These are phyloP conservation scores for Iphiclides podalirius DNA, from an alignment of 2,888 invertebrate species.

Conservation along the genomic window DNA sequence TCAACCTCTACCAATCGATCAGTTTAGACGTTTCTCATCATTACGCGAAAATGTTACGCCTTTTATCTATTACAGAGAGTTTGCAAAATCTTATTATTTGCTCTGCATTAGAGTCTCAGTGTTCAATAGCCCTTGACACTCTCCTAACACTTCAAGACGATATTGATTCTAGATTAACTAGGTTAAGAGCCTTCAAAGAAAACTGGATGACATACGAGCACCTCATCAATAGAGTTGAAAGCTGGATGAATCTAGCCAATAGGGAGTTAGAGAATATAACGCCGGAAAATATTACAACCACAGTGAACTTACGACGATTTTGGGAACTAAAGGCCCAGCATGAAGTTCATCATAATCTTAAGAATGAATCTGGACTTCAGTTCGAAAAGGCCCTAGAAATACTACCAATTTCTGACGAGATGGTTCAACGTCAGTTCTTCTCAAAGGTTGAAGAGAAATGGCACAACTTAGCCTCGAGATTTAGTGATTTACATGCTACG, in stretches of 20 bases:
- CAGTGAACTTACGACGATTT: conserved; percentile 88
- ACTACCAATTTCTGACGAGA: conserved; percentile 91
- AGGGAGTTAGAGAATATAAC: conserved; percentile 84
- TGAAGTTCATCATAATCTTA: conserved; percentile 89
- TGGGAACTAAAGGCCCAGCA: conserved; percentile 95
- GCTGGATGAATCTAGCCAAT: conserved; percentile 88
- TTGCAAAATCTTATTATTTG: conserved; percentile 88
- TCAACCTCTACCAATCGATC: conserved; percentile 89
- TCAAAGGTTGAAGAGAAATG: conserved; percentile 89
- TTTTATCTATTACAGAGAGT: conserved; percentile 86
- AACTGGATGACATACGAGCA: conserved; percentile 88
- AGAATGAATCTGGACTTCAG: conserved; percentile 85
- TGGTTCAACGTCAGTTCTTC: conserved; percentile 88
- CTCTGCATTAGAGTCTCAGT: conserved; percentile 86
- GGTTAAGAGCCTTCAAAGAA: conserved; percentile 87
- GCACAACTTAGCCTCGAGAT: conserved; percentile 82
- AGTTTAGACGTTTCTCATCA: conserved; percentile 90
- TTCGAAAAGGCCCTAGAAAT: conserved; percentile 89
- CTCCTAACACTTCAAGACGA: conserved; percentile 87
- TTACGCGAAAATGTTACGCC: conserved; percentile 87
- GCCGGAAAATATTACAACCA: conserved; percentile 81
- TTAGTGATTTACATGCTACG: conserved; percentile 83
- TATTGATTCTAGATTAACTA: conserved; percentile 85
- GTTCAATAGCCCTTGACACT: conserved; percentile 85
- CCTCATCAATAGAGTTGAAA: conserved; percentile 86